Conservation (phyloP, 2,113 vertebrate species). For the Clarias gariepinus region DNA sequence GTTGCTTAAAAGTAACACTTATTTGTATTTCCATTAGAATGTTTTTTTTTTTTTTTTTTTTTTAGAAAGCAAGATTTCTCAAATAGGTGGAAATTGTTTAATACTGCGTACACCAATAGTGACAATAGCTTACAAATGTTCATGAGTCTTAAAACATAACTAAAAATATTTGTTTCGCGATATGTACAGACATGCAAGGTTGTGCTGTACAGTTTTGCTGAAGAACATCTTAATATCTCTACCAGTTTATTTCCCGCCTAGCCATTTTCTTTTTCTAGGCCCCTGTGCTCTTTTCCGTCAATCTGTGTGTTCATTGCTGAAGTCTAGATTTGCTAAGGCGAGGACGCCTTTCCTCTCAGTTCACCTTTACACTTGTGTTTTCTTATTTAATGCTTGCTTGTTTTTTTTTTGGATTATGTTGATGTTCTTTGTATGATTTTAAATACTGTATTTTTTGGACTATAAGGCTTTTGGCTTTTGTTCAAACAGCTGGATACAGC, state of each 20-base stretch:
- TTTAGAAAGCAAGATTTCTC: background rate
- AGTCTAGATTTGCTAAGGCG: slow-evolving; percentile 97
- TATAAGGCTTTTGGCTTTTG: background rate
- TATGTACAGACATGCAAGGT: background rate
- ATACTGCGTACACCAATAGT: background rate
- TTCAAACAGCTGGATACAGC: background rate
- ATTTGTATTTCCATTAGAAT: background rate
- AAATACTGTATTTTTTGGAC: slow-evolving; percentile 2
- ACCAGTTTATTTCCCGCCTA: background rate
- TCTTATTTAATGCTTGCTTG: background rate
- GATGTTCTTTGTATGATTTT: slow-evolving; percentile 69
- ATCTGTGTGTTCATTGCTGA: slow-evolving; percentile 91
- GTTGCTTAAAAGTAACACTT: background rate
- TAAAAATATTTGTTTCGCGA: background rate
- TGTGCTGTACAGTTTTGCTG: background rate
- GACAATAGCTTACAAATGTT: background rate
- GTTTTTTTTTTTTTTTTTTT: too few species aligned
- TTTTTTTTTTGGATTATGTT: slow-evolving; percentile 55
- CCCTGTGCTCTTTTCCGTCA: slow-evolving; percentile 63
- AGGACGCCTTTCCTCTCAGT: slow-evolving; percentile 69
- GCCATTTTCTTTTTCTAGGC: slow-evolving; percentile 10
- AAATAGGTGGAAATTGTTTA: background rate
- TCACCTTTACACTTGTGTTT: slow-evolving; percentile 53
- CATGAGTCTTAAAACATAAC: background rate
- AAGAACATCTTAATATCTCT: background rate